Base-by-base conservation (phyloP, 2,797 vertebrate species). In the Lindbergichthys nudifrons region DNA sequence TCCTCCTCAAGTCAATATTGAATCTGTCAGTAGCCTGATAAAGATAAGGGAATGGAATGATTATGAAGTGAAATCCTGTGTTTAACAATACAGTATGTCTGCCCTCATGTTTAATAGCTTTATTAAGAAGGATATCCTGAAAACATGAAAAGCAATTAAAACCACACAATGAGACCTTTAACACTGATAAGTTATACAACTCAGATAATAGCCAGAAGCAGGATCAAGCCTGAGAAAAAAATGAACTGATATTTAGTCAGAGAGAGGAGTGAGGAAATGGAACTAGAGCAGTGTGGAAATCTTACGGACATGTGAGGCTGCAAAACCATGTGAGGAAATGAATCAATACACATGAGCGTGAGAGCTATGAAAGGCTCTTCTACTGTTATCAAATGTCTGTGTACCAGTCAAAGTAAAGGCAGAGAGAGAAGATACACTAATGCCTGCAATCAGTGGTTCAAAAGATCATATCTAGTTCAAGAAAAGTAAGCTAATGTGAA, bases 1-100 rank as follows among this genome's bases (percentile, higher is more conserved):
- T 64, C 60, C 73, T 73, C 19, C 45, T 65, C 64, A 8, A 58
- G 84, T 86, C 73, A 88, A 89, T 83, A 83, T 87, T 88, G 77
- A 68, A 14, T 47, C 18, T 67, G 59, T 23, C 7, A 56, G 50
- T 19, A 46, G 19, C 58, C 11, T 18, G 45, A 65, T 61, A 45
- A 58, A 47, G 51, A 58, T 21, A 68, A 60, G 54, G n/a, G 54
- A 57, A 42, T 15, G 59, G 42, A 46, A 43, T 69, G 51, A 73
- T 70, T 23, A 70, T 42, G 39, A 80, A 23, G 36, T 54, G 5
- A 61, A 67, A 18, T 74, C 21, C 47, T 7, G 18, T 13, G 18
- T 74, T 78, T 65, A 60, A 70, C 56, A 3, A 23, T 9, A 60
- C 42, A 56, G 60, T 15, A 3, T 19, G 4, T 41, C 32, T 51